Percentiles rank a stretch among this genome's conserved stretches.
Conservation (phyloP, 2,888 invertebrate genomes). For the Polydrusus cervinus region DNA sequence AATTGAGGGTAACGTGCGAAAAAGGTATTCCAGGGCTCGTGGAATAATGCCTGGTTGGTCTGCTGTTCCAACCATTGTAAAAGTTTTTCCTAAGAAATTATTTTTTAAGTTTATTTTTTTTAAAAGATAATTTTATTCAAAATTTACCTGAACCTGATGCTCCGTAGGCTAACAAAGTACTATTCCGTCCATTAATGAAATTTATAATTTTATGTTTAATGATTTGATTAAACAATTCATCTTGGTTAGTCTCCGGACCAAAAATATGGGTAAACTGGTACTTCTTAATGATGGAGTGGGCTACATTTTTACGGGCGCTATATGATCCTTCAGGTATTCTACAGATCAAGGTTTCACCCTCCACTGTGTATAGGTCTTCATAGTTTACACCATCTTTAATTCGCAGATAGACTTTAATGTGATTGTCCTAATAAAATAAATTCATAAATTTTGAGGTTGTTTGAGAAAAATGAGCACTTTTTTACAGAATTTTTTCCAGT, state of each 20-base stretch:
- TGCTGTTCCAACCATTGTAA: constrained; percentile 72
- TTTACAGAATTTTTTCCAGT: no score
- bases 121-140: no score
- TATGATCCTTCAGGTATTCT: constrained; percentile 58
- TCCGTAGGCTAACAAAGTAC: no score
- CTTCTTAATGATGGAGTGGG: constrained; percentile 56
- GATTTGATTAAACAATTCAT: constrained; percentile 63
- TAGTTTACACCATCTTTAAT: constrained; percentile 54
- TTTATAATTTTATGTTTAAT: constrained; percentile 63
- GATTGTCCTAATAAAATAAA: no score
- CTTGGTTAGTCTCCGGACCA: constrained; percentile 60
- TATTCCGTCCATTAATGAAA: constrained; percentile 78
- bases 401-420: constrained; percentile 56
- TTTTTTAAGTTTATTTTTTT: no score
- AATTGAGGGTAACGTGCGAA: constrained; percentile 63
- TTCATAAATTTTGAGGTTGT: no score
- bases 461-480: no score
- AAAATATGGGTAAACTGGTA: constrained; percentile 65
- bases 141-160: constrained; percentile 84
- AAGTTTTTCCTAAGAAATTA: no score
- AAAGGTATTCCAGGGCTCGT: constrained; percentile 74
- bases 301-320: constrained; percentile 57
- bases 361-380: constrained; percentile 55
- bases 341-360: constrained; percentile 56
- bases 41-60: constrained; percentile 79